phyloP scores from a whole-genome alignment of 2,797 vertebrate species.

The Sebastes matsubarae region DNA sequence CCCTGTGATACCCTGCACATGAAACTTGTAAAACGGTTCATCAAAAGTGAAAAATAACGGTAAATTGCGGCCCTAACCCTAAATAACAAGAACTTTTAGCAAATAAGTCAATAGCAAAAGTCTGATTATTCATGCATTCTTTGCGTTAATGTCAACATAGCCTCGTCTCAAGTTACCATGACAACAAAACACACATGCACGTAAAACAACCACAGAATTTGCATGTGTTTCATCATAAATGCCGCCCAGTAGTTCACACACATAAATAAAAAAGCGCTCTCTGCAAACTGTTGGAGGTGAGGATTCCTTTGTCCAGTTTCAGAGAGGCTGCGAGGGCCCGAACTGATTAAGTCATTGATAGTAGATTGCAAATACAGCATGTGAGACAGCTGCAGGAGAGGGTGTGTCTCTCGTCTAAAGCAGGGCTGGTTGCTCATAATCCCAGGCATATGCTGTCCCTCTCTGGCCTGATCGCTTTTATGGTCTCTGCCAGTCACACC shows the following conservation, averaged over 20 bases:
- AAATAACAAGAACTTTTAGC: neutral
- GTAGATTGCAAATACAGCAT: slow-evolving; percentile 77
- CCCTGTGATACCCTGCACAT: too few relatives aligned
- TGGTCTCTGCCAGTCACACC: slow-evolving; percentile 80
- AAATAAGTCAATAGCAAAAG: neutral
- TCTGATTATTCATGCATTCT: neutral
- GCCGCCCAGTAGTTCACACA: neutral
- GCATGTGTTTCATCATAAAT: slow-evolving; percentile 6
- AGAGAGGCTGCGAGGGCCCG: slow-evolving; percentile 42
- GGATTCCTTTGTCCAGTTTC: slow-evolving; percentile 10
- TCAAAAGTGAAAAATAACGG: neutral
- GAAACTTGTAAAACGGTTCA: neutral
- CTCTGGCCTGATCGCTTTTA: slow-evolving; percentile 81
- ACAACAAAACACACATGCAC: slow-evolving; percentile 20
- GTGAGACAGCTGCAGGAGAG: slow-evolving; percentile 83
- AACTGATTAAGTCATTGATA: slow-evolving; percentile 82
- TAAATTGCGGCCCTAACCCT: neutral
- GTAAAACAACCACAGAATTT: slow-evolving; percentile 9
- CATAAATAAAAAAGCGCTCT: neutral
- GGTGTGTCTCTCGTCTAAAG: slow-evolving; percentile 78
- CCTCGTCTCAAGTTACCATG: slow-evolving; percentile 15
- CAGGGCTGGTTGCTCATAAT: slow-evolving; percentile 82
- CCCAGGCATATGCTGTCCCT: slow-evolving; percentile 83
- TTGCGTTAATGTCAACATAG: neutral
- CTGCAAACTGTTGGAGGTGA: neutral